Base-by-base conservation (phyloP, 2,888 invertebrate species). In the Arctia plantaginis region DNA sequence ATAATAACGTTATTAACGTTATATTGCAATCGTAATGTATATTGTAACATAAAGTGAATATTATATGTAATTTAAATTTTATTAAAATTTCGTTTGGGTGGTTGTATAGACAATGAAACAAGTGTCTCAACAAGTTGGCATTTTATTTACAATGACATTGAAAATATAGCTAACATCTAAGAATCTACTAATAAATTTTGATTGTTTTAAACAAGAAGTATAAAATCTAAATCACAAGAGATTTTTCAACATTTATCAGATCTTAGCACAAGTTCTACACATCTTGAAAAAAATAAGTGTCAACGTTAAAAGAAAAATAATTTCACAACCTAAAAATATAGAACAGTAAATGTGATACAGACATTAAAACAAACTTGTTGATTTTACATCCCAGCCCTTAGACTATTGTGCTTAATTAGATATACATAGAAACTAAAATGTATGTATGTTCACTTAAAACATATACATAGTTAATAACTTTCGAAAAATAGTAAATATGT, bases 121-220 rank as follows among this genome's bases (percentile, higher is more conserved):
- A 89, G 86, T 88, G 84, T 88, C 89, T 94, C 95, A 96, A 96
- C 96, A 96, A 96, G 95, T 96, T 95, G 94, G 96, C 95, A 93
- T 95, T 96, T 96, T 96, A 96, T 96, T 96, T 96, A 96, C 96
- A 96, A 94, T 94, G 94, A 95, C 94, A 95, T 94, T 93, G 94
- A 94, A 96, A 96, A 95, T 96, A 96, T 95, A 94, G 92, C 96
- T 96, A 95, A 95, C 94, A 95, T 94, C 94, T 95, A 95, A 92
- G 93, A 92, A 88, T 90, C 94, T 94, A 95, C 94, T 92, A 92
- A 93, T 95, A 94, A 92, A 92, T 94, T 94, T 95, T 94, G 93
- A 95, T 95, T 94, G 93, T 95, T 95, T 94, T 93, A 95, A 95
- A 95, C 95, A 95, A 95, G 94, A 95, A 95, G 95, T 95, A 95